phyloP scores from a whole-genome alignment of 1,140 invertebrate genomes.

The Achroia grisella region DNA sequence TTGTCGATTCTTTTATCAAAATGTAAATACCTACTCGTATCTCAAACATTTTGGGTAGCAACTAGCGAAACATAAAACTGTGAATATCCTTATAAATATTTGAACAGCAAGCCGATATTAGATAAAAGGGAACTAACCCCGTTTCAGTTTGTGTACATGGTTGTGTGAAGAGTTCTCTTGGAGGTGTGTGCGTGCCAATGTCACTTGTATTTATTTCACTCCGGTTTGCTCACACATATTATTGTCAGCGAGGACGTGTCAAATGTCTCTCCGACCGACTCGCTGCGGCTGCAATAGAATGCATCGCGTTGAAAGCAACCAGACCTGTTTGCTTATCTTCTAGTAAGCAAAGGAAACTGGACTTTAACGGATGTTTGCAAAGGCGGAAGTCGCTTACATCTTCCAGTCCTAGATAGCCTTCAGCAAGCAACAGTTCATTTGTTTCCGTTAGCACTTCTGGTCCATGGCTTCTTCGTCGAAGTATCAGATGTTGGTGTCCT shows the following conservation, averaged over 20 bases:
- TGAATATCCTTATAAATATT: background rate
- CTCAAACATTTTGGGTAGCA: background rate
- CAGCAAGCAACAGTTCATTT: slow-evolving; percentile 55
- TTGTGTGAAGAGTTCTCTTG: too few relatives aligned
- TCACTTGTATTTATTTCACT: slow-evolving; percentile 21
- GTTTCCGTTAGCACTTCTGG: slow-evolving; percentile 58
- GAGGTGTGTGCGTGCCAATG: background rate
- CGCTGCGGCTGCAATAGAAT: slow-evolving; percentile 60
- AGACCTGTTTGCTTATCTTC: slow-evolving; percentile 45
- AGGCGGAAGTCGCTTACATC: slow-evolving; percentile 17
- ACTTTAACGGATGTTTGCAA: slow-evolving; percentile 19
- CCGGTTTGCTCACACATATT: slow-evolving; percentile 40
- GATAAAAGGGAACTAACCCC: slow-evolving; percentile 4
- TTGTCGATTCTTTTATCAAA: slow-evolving; percentile 1
- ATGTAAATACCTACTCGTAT: slow-evolving; percentile 2
- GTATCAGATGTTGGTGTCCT: slow-evolving; percentile 47
- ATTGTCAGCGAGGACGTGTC: slow-evolving; percentile 55
- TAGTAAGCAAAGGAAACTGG: slow-evolving; percentile 22
- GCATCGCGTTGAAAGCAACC: slow-evolving; percentile 49
- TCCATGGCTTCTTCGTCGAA: slow-evolving; percentile 42
- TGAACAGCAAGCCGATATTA: slow-evolving; percentile 2
- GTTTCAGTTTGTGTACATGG: too few relatives aligned
- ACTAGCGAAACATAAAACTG: background rate
- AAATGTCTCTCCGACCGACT: slow-evolving; percentile 55
- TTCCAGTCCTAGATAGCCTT: slow-evolving; percentile 33